Percentiles rank a stretch among this genome's conserved stretches.
phyloP scores from a whole-genome alignment of 35 echinoderm and acorn worm species.

The Eucidaris tribuloides region DNA sequence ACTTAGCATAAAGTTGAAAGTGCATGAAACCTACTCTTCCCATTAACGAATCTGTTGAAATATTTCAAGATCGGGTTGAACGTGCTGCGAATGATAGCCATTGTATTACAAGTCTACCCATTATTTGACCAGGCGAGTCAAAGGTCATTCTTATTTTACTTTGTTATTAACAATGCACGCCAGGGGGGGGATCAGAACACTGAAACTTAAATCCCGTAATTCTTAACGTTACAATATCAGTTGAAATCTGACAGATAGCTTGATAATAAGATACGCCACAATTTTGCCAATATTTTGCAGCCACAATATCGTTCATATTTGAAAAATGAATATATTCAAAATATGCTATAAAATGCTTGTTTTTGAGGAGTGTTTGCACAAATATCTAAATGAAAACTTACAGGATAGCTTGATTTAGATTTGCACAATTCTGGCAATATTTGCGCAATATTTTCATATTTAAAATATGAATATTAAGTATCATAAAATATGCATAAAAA shows the following conservation, averaged over 20 bases:
- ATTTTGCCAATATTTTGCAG: not conserved
- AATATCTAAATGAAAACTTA: not conserved
- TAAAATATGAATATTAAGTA: no score
- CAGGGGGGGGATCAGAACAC: not conserved
- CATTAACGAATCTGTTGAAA: not conserved
- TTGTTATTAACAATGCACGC: not conserved
- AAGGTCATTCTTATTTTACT: slow-evolving; percentile 5
- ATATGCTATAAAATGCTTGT: not conserved
- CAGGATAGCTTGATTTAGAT: not conserved
- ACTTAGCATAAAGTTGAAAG: not conserved
- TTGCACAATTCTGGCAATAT: not conserved
- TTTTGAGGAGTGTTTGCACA: not conserved
- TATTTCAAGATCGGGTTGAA: not conserved
- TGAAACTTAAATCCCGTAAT: not conserved
- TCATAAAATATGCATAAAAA: no score
- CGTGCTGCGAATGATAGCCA: not conserved
- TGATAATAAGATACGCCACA: not conserved
- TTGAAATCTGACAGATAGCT: not conserved
- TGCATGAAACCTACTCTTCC: not conserved
- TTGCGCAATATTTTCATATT: not conserved
- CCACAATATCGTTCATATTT: not conserved
- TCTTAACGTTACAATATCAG: not conserved
- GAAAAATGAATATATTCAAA: not conserved
- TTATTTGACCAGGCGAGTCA: not conserved
- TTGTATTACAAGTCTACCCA: not conserved